phyloP scores from a whole-genome alignment of 2,113 vertebrate genomes.

The Myotis lucifugus region DNA sequence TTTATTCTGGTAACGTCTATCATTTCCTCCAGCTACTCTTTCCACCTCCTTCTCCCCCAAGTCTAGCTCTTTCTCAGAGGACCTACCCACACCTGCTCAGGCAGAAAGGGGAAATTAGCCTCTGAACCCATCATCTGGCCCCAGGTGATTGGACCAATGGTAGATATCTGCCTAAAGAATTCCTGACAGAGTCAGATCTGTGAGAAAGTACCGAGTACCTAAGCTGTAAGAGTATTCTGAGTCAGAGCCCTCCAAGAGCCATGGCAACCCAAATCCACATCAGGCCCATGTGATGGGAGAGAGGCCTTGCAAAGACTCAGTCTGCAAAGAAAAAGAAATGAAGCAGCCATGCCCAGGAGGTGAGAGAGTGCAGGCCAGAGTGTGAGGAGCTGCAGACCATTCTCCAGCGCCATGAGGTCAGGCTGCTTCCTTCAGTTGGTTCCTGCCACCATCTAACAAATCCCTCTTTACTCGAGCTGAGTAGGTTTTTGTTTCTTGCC shows the following conservation, averaged over 20 bases:
- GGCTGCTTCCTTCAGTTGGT: neutral
- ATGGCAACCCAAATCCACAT: accelerated
- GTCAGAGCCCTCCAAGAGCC: neutral
- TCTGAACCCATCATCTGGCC: neutral
- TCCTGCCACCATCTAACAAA: neutral
- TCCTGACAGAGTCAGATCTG: neutral
- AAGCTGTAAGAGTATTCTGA: neutral
- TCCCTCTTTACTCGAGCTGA: neutral
- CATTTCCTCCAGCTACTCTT: neutral
- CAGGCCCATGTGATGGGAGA: neutral
- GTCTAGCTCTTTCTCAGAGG: neutral
- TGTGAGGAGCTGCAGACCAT: accelerated
- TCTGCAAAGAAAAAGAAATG: neutral
- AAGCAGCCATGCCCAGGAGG: neutral
- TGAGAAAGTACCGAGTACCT: too few species aligned
- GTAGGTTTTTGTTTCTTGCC: constrained; percentile 43
- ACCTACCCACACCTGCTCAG: neutral
- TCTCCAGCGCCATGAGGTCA: neutral
- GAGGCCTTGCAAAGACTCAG: neutral
- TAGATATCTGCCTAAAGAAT: neutral
- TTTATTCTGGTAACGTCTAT: neutral
- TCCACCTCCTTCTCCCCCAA: neutral
- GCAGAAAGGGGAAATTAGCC: neutral
- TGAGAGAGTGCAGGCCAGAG: neutral
- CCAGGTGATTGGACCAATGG: neutral